These are phyloP conservation scores for Drosophila biarmipes DNA, from an alignment of 1,140 invertebrate species.

Conservation along the genomic window DNA sequence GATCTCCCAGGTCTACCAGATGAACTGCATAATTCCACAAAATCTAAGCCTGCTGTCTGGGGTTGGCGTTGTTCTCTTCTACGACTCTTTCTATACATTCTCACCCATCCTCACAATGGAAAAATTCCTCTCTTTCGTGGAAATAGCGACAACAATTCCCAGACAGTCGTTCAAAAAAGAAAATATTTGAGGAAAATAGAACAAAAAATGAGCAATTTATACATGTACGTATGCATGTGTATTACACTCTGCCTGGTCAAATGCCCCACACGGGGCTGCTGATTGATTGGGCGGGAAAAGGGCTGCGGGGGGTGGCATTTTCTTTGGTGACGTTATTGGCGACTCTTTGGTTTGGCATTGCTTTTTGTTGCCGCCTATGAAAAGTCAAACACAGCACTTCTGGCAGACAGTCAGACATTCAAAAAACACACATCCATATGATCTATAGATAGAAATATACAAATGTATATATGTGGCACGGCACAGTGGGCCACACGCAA, in stretches of 20 bases:
- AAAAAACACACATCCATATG: conserved; percentile 38
- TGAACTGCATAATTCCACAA: neutral
- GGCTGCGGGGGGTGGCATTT: conserved; percentile 28
- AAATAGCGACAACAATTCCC: conserved; percentile 48
- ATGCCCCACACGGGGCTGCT: conserved; percentile 18
- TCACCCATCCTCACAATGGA: conserved; percentile 28
- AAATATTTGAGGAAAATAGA: conserved; percentile 68
- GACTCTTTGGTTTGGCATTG: conserved; percentile 65
- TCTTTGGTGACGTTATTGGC: conserved; percentile 71
- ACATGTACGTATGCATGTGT: neutral
- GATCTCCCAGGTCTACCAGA: neutral
- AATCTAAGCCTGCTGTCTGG: conserved; percentile 1
- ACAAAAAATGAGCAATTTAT: conserved; percentile 1
- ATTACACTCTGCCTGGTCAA: conserved; percentile 16
- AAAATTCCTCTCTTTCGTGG: conserved; percentile 39
- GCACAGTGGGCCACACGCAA: conserved; percentile 70
- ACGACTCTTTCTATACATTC: conserved; percentile 1
- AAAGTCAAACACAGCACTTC: conserved; percentile 68
- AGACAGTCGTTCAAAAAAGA: conserved; percentile 58
- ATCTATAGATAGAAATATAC: conserved; percentile 21
- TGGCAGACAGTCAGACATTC: conserved; percentile 77
- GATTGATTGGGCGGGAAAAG: conserved; percentile 63
- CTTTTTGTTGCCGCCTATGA: conserved; percentile 58
- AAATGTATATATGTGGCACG: conserved; percentile 13
- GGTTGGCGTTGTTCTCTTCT: neutral